Base-by-base conservation (phyloP, 1,140 invertebrate genomes). In the Eulimnadia texana region DNA sequence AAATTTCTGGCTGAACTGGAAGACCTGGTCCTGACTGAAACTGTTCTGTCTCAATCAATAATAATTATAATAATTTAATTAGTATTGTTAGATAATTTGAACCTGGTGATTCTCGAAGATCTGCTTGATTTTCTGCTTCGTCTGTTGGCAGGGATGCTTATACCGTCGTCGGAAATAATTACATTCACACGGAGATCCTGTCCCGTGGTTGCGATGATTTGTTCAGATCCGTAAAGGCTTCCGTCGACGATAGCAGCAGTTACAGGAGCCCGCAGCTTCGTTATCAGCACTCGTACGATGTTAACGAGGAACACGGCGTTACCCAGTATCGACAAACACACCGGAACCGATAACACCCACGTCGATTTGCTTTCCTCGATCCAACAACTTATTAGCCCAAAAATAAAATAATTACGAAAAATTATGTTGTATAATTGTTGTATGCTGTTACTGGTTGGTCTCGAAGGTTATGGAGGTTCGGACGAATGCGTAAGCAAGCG, bases 221-320 rank as follows among this genome's bases (percentile, higher is more conserved):
- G 33, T 42, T 6, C 33, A 42, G 33, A 9, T 16, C 33, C 16
- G 33, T 16, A 42, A 6, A 16, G 6, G 33, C 33, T 42, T 16
- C 33, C 16, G 6, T 42, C 33, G 6, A 42, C 6, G 6, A 16
- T 16, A 16, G 6, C 16, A 16, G 33, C 6, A 6, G 33, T 42
- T 16, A 16, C 33, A 65, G 80, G 80, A 33, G 78, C 72, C 67
- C 85, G 79, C 57, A 95, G 74, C 72, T 96, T 96, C 3, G 85
- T 84, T 29, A 93, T 80, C 19, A 96, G 78, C 2, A 96, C 89
- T 58, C 91, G 79, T 52, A 96, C 85, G 67, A 97, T 96, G 76
- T 95, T 96, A 72, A 88, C 85, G 33, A 97, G 80, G 73, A 97
- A 96, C 58, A 88, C 75, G 22, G 94, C 75, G 74, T 95, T 96